phyloP scores from a whole-genome alignment of 2,797 vertebrate genomes.

The Knipowitschia caucasica region DNA sequence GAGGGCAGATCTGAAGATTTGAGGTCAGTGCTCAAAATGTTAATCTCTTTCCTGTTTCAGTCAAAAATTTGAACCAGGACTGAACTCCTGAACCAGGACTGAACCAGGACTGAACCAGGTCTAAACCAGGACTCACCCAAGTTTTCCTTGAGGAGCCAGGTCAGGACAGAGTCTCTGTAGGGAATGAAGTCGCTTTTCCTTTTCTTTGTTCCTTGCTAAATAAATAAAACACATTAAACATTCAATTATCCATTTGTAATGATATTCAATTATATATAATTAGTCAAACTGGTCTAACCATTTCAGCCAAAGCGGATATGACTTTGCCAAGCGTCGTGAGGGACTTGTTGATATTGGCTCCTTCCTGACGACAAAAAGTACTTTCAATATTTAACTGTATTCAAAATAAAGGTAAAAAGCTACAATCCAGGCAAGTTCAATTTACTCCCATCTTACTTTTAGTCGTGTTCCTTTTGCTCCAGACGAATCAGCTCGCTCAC shows the following conservation, averaged over 20 bases:
- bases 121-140: slow-evolving; percentile 68
- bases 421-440: too few relatives aligned
- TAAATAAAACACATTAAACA: not conserved
- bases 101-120: not conserved
- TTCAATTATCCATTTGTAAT: too few relatives aligned
- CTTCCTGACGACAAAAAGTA: slow-evolving; percentile 63
- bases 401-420: not conserved
- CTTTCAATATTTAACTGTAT: not conserved
- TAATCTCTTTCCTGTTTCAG: too few relatives aligned
- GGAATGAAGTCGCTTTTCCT: slow-evolving; percentile 86
- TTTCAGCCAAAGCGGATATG: slow-evolving; percentile 79
- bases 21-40: too few relatives aligned
- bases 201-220: slow-evolving; percentile 82
- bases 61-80: too few relatives aligned
- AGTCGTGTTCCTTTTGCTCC: slow-evolving; percentile 86
- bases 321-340: slow-evolving; percentile 81
- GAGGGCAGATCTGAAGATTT: too few relatives aligned
- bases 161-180: slow-evolving; percentile 88
- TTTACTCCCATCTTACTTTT: slow-evolving; percentile 87
- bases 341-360: slow-evolving; percentile 83
- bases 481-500: slow-evolving; percentile 84
- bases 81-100: not conserved
- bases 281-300: slow-evolving; percentile 53
- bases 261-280: too few relatives aligned
- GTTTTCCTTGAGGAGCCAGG: slow-evolving; percentile 89